A percentile compares a stretch with the other conserved stretches of the same genome.
Conservation (phyloP, 2,888 invertebrate genomes). For the Carcina quercana region DNA sequence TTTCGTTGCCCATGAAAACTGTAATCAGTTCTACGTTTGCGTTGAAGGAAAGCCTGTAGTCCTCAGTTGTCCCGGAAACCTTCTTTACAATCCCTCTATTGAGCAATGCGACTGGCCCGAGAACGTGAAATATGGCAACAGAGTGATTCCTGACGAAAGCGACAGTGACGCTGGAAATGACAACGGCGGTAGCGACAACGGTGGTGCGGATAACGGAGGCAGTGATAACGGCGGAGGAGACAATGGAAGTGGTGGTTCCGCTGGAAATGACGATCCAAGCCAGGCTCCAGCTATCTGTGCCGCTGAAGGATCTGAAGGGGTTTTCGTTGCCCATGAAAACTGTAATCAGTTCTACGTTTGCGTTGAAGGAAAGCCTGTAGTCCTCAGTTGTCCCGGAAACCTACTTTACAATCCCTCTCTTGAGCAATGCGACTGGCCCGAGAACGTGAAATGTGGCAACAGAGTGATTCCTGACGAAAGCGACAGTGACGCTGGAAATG, state of each 20-base stretch:
- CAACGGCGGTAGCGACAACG: slow-evolving; percentile 7
- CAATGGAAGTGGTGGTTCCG: slow-evolving; percentile 6
- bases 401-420: slow-evolving; percentile 28
- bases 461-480: slow-evolving; percentile 20
- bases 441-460: slow-evolving; percentile 30
- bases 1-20: slow-evolving; percentile 32
- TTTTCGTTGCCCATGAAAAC: slow-evolving; percentile 30
- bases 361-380: slow-evolving; percentile 23
- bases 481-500: slow-evolving; percentile 20
- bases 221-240: slow-evolving; percentile 4
- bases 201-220: slow-evolving; percentile 3
- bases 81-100: slow-evolving; percentile 27
- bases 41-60: slow-evolving; percentile 24
- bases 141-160: slow-evolving; percentile 18
- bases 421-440: slow-evolving; percentile 33
- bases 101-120: slow-evolving; percentile 34
- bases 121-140: slow-evolving; percentile 31
- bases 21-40: slow-evolving; percentile 36
- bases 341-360: slow-evolving; percentile 39
- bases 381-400: slow-evolving; percentile 19
- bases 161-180: too few relatives aligned
- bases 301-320: slow-evolving; percentile 23
- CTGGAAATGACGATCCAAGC: slow-evolving; percentile 5
- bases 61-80: slow-evolving; percentile 19
- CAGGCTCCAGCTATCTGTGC: slow-evolving; percentile 32